These are phyloP conservation scores for Melipona bicolor DNA, from an alignment of 2,888 invertebrate genomes.

Conservation along the genomic window DNA sequence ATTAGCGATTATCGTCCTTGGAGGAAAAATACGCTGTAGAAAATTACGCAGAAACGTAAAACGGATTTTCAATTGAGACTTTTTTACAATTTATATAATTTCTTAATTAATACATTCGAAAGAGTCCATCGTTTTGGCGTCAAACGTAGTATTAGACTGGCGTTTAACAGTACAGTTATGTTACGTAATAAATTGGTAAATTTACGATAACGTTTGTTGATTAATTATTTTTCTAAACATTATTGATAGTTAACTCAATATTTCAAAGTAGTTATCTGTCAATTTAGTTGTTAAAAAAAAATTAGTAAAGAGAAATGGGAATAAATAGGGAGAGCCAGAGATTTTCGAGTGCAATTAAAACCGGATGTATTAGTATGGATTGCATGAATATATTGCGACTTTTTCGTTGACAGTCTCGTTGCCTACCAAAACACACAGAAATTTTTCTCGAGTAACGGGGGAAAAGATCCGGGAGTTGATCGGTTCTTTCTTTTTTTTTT, in stretches of 20 bases:
- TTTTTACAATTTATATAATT: neutral
- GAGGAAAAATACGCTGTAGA: neutral
- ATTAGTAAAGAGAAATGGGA: neutral
- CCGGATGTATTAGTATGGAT: conserved; percentile 6
- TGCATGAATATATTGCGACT: conserved; percentile 1
- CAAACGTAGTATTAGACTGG: neutral
- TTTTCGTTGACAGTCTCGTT: conserved; percentile 14
- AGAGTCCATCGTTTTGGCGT: neutral
- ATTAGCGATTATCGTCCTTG: neutral
- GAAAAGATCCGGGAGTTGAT: conserved; percentile 39
- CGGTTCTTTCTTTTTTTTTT: conserved; percentile 32
- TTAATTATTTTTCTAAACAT: neutral
- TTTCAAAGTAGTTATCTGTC: neutral
- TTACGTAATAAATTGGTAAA: too few species aligned
- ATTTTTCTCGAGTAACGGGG: conserved; percentile 58
- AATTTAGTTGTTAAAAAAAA: too few species aligned
- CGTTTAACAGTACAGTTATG: too few species aligned
- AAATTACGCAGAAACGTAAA: neutral
- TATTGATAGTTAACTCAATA: neutral
- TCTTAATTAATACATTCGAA: neutral
- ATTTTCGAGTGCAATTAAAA: neutral
- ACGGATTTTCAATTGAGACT: neutral
- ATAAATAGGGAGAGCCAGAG: neutral
- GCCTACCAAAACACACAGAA: conserved; percentile 50
- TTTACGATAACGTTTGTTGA: too few species aligned